Evolutionary conservation across 2,113 vertebrate species (phyloP).

Genomic region (Thunnus thynnus): DNA sequence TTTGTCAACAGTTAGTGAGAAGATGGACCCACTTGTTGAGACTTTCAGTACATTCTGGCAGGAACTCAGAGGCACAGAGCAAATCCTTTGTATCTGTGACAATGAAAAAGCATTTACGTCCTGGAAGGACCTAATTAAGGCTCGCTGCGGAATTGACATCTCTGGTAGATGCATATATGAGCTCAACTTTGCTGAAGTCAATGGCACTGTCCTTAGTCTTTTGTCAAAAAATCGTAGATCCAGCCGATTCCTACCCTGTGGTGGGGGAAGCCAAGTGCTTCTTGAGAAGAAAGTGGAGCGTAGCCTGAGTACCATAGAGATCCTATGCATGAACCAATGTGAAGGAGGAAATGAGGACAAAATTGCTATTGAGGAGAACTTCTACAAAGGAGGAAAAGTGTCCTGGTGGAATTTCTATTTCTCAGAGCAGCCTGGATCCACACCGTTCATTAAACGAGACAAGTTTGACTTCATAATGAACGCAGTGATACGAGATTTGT

Average conservation of each 20-base stretch:
- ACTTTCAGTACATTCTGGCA: slow-evolving; percentile 87
- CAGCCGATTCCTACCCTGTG: slow-evolving; percentile 82
- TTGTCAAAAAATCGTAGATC: slow-evolving; percentile 83
- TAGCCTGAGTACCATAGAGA: slow-evolving; percentile 78
- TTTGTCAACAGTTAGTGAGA: slow-evolving; percentile 83
- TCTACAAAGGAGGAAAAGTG: slow-evolving; percentile 88
- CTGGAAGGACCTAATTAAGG: slow-evolving; percentile 83
- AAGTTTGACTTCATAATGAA: slow-evolving; percentile 80
- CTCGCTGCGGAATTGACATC: slow-evolving; percentile 74
- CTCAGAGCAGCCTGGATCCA: slow-evolving; percentile 85
- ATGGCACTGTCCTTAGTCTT: slow-evolving; percentile 87
- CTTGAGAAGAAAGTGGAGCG: slow-evolving; percentile 85
- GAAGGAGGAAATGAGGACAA: slow-evolving; percentile 84
- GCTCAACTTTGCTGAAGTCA: slow-evolving; percentile 86
- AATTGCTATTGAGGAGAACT: slow-evolving; percentile 81
- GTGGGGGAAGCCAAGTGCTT: slow-evolving; percentile 73
- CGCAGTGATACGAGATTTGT: slow-evolving; percentile 61
- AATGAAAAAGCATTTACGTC: slow-evolving; percentile 75
- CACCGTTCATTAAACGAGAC: slow-evolving; percentile 87
- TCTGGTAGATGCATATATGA: slow-evolving; percentile 83
- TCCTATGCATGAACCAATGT: slow-evolving; percentile 91
- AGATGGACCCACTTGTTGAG: slow-evolving; percentile 86
- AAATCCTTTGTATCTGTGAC: slow-evolving; percentile 87
- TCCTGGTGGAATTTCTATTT: slow-evolving; percentile 92
- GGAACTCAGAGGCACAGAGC: slow-evolving; percentile 83